Base-by-base conservation (phyloP, 2,797 vertebrate species). In the Microcaecilia unicolor region DNA sequence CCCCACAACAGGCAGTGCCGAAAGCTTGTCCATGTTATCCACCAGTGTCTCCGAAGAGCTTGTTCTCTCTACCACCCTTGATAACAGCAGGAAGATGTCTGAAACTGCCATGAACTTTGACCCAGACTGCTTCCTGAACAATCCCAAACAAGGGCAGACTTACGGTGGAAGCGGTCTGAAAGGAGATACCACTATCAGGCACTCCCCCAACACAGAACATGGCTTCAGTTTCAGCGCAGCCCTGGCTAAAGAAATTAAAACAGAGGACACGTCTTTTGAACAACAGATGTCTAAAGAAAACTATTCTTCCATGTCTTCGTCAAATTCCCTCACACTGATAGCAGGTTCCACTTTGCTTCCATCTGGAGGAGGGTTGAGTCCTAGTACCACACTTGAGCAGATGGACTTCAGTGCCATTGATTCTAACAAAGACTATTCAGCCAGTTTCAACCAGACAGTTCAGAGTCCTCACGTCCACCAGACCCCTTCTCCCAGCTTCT, bases 351-450 rank as follows among this genome's bases (percentile, higher is more conserved):
- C 92, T 48, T 74, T 99, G 50, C 85, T 99, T 55, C 89, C 93
- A 2, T 97, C 93, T 2, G 96, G 96, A 17, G 95, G 96, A 3
- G 95, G 94, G 44, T 84, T 99, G 48, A 99, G 96, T 57, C 96
- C 96, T 25, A 98, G 95, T 69, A 99, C 96, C 61, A 98, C 96
- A 22, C 66, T 99, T 64, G 96, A 99, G 69, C 95, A 98, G 72
- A 99, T 99, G 96, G 96, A 99, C 58, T 99, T 99, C 64, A 99
- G 96, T 25, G 95, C 95, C 19, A 98, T 99, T 24, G 93, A 99
- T 67, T 89, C 94, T 64, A 97, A 95, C 72, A 95, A 96, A 61
- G 92, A 98, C 61, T 99, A 93, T 40, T 51, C 88, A 10, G 78
- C 92, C 32, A 74, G 77, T 66, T 99, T 94, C 36, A 86, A 72